Evolutionary conservation across 2,113 vertebrate species (phyloP), one percentile per base, ranked within the genome.

Genomic region (Meles meles): DNA sequence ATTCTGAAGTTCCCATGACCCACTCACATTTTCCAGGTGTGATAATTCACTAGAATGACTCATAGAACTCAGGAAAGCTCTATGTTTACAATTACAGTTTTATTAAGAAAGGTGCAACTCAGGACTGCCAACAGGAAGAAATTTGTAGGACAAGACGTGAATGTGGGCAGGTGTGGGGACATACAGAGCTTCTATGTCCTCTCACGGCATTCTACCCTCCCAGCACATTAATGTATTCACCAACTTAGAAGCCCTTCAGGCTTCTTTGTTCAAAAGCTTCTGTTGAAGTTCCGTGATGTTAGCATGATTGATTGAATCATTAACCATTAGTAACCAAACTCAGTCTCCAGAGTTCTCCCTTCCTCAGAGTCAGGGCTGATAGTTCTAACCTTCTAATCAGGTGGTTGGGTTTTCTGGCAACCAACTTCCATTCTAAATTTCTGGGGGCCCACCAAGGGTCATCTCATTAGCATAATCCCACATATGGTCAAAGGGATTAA

Each of bases 31-130:
- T 34, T 3, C 37, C 23, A 39, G 25, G 21, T 37, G 76, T 86
- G 21, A 59, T 59, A 89, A 77, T 86, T 95, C 31, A 52, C 29
- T 88, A 59, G 47, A 94, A 92, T 71, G 44, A 84, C 14, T 74
- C 49, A 76, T 1, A 88, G 67, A 83, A 88, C 5, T 71, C 59
- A 83, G 39, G 34, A 67, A 69, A 92, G 13, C 13, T n/a, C 7
- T 65, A 0, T 31, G 23, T 25, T 42, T 89, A 23, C 7, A 74
- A 34, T 29, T 47, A 25, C 1, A 37, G 23, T 55, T 93, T 81
- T 37, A 93, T 85, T 61, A 76, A 61, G 20, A 79, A 71, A 25
- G 14, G 37, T 44, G 31, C 3, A 96, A 31, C 10, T 23, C 13
- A 37, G 25, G 21, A 55, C 47, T 61, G 11, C 29, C 21, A 34